Evolutionary conservation across 2,888 invertebrate species (phyloP), one percentile per base, ranked within the genome.

Genomic region (Bombylius discolor): DNA sequence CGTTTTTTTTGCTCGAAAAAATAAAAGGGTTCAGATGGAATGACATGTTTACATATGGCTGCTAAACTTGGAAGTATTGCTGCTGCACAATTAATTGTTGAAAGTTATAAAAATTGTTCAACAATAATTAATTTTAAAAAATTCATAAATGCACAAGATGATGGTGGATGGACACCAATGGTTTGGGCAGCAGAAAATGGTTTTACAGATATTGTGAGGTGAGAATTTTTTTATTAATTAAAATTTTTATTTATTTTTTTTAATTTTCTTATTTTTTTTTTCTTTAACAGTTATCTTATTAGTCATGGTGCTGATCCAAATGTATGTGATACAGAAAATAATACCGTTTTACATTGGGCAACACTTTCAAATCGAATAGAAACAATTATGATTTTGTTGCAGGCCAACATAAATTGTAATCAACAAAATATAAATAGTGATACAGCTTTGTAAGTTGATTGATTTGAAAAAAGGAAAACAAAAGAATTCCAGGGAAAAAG

Each of bases 121-220:
- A 71, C 67, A 56, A 67, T 71, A 13, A 68, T 71, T 8, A 70
- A 71, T 36, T 71, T 72, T 59, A 61, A 72, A 47, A 67, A 65
- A 54, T 76, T 73, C 44, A 76, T 81, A 58, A 85, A 90, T 73
- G 77, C 79, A 46, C 80, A 82, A 64, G 95, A 95, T 75, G 87
- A 86, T 67, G 94, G 94, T 33, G 92, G 92, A 6, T 95, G 94
- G 94, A 94, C 92, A 4, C 86, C 95, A 55, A 81, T 95, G 65
- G 91, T 93, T 34, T 93, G 94, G 91, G 93, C 92, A 33, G 88
- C 91, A 3, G 94, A 95, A 75, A 83, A 91, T 72, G 80, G 82
- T 52, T 86, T 89, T 67, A 72, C 79, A 0, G 79, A 81, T 42
- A 82, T 89, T 39, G 89, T 86, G 51, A 80, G 70, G 72, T 72